A percentile compares a stretch with the other conserved stretches of the same genome.
phyloP scores from a whole-genome alignment of 2,797 vertebrate genomes.

The Alcedo atthis region DNA sequence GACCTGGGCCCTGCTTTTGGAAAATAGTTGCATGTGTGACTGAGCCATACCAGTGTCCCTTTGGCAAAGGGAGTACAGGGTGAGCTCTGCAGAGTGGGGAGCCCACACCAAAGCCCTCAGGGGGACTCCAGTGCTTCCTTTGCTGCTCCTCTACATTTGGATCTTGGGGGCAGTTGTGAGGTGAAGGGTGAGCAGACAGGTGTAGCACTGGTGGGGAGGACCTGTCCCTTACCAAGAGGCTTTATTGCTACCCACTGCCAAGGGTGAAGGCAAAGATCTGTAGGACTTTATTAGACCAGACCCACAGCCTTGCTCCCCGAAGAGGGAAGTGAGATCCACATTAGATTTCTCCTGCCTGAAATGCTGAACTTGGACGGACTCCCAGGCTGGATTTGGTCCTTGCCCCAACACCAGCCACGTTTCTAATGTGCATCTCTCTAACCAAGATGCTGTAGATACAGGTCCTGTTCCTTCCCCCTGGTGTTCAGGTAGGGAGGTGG shows the following conservation, averaged over 20 bases:
- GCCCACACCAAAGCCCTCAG: background rate
- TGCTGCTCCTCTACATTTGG: background rate
- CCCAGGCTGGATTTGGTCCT: background rate
- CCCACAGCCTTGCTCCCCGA: background rate
- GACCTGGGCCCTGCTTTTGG: background rate
- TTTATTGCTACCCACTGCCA: background rate
- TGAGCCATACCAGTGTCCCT: accelerated
- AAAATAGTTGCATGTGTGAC: background rate
- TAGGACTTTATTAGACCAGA: background rate
- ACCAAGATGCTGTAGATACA: accelerated
- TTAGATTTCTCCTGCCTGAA: background rate
- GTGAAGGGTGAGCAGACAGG: background rate
- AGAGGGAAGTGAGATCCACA: background rate
- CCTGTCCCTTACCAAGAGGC: background rate
- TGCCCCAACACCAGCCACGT: background rate
- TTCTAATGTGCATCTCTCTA: background rate
- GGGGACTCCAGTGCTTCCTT: background rate
- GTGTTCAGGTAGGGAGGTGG: background rate
- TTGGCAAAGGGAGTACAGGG: background rate
- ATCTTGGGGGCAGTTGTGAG: background rate
- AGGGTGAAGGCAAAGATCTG: background rate
- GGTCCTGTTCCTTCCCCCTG: background rate
- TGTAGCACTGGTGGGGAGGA: background rate
- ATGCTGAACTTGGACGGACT: background rate
- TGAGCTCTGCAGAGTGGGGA: background rate